These are phyloP conservation scores for Prosapia bicincta DNA, from an alignment of 2,888 invertebrate species.

Conservation along the genomic window DNA sequence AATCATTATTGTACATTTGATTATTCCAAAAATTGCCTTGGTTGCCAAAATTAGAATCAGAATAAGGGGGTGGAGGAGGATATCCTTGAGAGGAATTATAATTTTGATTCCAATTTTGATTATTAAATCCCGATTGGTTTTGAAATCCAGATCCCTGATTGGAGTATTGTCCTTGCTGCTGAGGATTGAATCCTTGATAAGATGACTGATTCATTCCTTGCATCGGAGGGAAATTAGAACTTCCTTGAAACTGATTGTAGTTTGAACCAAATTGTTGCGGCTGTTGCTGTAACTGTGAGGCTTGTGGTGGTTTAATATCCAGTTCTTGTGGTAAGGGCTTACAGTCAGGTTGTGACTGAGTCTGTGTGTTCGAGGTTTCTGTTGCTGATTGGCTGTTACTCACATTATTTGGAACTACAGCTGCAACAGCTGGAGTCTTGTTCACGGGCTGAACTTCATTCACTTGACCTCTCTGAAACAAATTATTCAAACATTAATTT, in stretches of 20 bases:
- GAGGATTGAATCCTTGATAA: slow-evolving; percentile 12
- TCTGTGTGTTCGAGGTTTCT: background rate
- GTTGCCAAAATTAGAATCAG: slow-evolving; percentile 14
- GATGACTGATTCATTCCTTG: slow-evolving; percentile 11
- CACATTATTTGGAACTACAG: slow-evolving; percentile 37
- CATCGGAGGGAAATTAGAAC: background rate
- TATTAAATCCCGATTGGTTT: slow-evolving; percentile 19
- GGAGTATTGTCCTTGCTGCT: background rate
- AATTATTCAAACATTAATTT: too few species aligned
- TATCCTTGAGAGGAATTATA: background rate
- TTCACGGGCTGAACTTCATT: background rate
- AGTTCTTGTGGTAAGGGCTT: background rate
- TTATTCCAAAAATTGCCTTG: slow-evolving; percentile 25
- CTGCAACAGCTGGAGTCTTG: slow-evolving; percentile 36
- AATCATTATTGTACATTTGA: slow-evolving; percentile 21
- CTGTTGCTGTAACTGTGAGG: slow-evolving; percentile 7
- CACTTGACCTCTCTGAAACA: background rate
- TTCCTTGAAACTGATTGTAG: background rate
- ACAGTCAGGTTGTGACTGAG: slow-evolving; percentile 2
- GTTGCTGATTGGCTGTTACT: slow-evolving; percentile 14
- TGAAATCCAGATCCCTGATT: slow-evolving; percentile 8
- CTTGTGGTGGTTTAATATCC: slow-evolving; percentile 12
- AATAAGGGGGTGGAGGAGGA: background rate
- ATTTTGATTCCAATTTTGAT: slow-evolving; percentile 7
- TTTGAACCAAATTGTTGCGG: background rate